These are phyloP conservation scores for Drosophila vallismaia DNA, from an alignment of 2,888 invertebrate genomes.

Conservation along the genomic window DNA sequence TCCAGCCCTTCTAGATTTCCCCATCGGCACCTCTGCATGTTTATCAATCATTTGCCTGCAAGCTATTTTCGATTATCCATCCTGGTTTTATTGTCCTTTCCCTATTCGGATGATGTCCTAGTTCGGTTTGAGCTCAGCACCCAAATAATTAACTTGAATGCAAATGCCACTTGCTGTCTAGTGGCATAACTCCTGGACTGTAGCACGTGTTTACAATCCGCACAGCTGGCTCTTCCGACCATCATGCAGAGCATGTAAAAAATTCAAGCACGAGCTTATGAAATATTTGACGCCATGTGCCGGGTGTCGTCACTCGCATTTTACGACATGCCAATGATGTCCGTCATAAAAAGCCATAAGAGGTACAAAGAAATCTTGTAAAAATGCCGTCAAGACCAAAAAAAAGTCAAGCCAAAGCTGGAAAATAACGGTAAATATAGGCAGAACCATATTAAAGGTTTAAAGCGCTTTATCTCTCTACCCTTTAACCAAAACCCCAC, in stretches of 20 bases:
- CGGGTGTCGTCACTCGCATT: constrained; percentile 67
- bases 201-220: constrained; percentile 64
- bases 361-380: constrained; percentile 50
- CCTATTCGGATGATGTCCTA: neutral
- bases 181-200: constrained; percentile 10
- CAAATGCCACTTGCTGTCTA: neutral
- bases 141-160: constrained; percentile 25
- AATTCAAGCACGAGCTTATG: constrained; percentile 51
- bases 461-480: neutral
- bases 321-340: constrained; percentile 78
- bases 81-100: neutral
- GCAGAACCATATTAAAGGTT: constrained; percentile 1
- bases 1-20: neutral
- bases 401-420: constrained; percentile 50
- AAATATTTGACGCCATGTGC: constrained; percentile 71
- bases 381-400: constrained; percentile 5
- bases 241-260: constrained; percentile 42
- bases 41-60: constrained; percentile 45
- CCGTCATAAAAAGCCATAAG: constrained; percentile 56
- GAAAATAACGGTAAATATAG: constrained; percentile 5
- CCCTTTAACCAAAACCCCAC: neutral
- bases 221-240: constrained; percentile 51
- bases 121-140: neutral
- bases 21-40: neutral
- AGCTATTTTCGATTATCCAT: constrained; percentile 28